Base-by-base conservation (phyloP, 2,113 vertebrate species). In the Nettapus auritus region DNA sequence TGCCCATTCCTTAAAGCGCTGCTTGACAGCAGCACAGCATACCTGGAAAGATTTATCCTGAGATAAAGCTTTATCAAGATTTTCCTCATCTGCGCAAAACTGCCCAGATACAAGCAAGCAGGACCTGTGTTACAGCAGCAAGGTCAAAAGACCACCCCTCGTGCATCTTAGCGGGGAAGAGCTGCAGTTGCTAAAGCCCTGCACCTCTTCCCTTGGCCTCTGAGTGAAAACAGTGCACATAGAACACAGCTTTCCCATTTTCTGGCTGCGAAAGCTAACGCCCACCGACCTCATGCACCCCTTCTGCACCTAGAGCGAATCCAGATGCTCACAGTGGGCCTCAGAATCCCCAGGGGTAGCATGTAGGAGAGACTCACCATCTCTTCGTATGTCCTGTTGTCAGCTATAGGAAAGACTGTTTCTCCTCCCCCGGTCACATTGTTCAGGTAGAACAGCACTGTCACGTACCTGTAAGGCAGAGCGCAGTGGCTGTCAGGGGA, bases 321-420 rank as follows among this genome's bases (percentile, higher is more conserved):
- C 66, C 71, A 88, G 46, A 36, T 34, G 66, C 57, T 60, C 57
- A 79, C 34, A 67, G 42, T 74, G 6, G 29, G 31, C 69, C 52
- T 77, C 64, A 34, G 11, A 64, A 48, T 44, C 26, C 80, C 53
- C 36, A 33, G 31, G 28, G 52, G 38, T 40, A 78, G 78, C n/a
- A 31, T 0, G 1, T 6, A 83, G 64, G 33, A 0, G 0, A 70
- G 38, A 40, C 36, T 86, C 97, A 99, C 99, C 98, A 98, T 97
- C 93, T 99, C 99, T 80, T 99, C 98, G 0, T 99, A 99, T 0
- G 99, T 99, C 82, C 99, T 99, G 97, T 99, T 99, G 95, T 99
- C 99, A 75, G 99, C 99, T 42, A 99, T 98, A 60, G 99, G 99
- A 92, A 99, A 99, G 67, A 98, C 98, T 7, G 98, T 99, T 96